phyloP scores from a whole-genome alignment of 1,140 invertebrate species.

The Caenorhabditis briggsae region DNA sequence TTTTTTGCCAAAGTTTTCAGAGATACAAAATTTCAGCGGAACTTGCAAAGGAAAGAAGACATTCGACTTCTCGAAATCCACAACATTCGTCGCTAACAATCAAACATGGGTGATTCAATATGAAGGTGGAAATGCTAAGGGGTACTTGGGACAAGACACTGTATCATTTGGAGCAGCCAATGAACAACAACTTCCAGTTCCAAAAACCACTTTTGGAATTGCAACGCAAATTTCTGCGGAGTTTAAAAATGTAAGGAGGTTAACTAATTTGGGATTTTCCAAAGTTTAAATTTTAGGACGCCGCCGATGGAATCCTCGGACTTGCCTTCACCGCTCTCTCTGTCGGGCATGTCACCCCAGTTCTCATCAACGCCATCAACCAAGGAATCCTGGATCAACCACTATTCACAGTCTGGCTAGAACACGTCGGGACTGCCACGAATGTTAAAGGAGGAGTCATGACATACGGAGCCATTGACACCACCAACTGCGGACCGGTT shows the following conservation, averaged over 20 bases:
- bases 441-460: conserved; percentile 68
- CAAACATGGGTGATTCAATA: conserved; percentile 67
- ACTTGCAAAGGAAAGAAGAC: conserved; percentile 66
- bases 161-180: conserved; percentile 58
- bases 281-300: conserved; percentile 51
- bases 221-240: conserved; percentile 64
- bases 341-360: conserved; percentile 68
- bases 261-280: no score
- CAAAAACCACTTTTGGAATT: conserved; percentile 72
- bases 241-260: conserved; percentile 34
- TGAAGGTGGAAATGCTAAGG: conserved; percentile 68
- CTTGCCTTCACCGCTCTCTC: conserved; percentile 69
- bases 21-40: not conserved
- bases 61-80: conserved; percentile 68
- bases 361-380: conserved; percentile 72
- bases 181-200: conserved; percentile 63
- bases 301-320: conserved; percentile 73
- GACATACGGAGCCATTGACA: conserved; percentile 72
- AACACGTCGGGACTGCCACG: conserved; percentile 62
- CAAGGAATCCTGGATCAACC: conserved; percentile 70
- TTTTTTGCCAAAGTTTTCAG: not conserved
- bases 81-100: conserved; percentile 69
- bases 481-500: conserved; percentile 66
- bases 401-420: conserved; percentile 72
- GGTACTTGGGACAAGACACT: conserved; percentile 69